Evolutionary conservation across 1,140 invertebrate genomes (phyloP), one percentile per base, ranked within the genome.

Genomic region (Megalonaias nervosa): DNA sequence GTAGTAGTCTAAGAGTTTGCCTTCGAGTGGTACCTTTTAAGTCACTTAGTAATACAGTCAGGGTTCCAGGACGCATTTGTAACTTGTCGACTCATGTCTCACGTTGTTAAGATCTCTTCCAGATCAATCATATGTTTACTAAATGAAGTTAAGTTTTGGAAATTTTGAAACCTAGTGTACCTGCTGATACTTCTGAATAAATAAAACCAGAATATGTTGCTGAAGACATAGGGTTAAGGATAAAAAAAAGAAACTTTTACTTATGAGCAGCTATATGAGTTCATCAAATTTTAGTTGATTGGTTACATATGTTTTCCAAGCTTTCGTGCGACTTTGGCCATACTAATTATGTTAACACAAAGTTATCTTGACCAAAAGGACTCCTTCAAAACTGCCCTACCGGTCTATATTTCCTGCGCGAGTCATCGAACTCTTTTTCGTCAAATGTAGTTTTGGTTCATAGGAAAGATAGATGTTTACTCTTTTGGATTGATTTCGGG

Each of bases 401-500:
- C 38, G 67, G 31, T 16, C 14, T 62, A 81, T 23, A 79, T 92
- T 60, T 81, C 86, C 48, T 91, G 48, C 66, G 74, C 60, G 81
- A 82, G 70, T 85, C 88, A 61, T 74, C 79, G 79, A 89, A 86
- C 15, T 87, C 91, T 55, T 93, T 91, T 91, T 91, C 89, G 11
- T 90, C 92, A 11, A 91, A 92, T 2, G 79, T 93, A 15, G 91
- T 93, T 2, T 85, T 89, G 13, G 89, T 92, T 2, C 21, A 84
- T 13, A 93, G 92, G 72, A 55, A 83, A 0, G 84, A 92, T 82
- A 90, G 90, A 19, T 79, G 82, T 21, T 80, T 91, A 56, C 74
- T 92, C 48, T 84, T 93, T 26, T 92, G 92, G 82, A 90, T 85
- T 6, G 92, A 93, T 85, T 93, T 91, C 84, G 91, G 74, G 55